Evolutionary conservation across 2,797 vertebrate species (phyloP).

Genomic region (Anolis apletophallus): DNA sequence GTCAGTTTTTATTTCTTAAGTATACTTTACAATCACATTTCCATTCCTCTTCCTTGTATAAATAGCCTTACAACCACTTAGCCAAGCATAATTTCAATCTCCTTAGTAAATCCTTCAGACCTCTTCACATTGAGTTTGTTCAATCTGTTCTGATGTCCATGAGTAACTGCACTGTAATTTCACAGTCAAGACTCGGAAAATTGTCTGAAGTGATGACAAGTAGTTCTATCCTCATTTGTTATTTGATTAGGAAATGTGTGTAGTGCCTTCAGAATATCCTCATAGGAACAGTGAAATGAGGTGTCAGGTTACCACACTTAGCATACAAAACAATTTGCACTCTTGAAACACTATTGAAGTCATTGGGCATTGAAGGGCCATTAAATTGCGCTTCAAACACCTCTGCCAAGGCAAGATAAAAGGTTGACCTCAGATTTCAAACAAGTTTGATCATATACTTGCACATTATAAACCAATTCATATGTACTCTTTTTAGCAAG

Average conservation of each 20-base stretch:
- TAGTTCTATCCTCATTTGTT: constrained; percentile 4
- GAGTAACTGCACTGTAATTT: constrained; percentile 1
- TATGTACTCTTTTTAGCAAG: neutral
- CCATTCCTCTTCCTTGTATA: constrained; percentile 5
- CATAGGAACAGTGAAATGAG: constrained; percentile 3
- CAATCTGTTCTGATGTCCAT: constrained; percentile 10
- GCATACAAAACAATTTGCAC: constrained; percentile 11
- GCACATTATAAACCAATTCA: neutral
- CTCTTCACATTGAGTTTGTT: constrained; percentile 21
- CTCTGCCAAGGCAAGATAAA: neutral
- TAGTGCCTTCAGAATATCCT: neutral
- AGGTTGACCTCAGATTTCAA: neutral
- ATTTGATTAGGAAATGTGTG: constrained; percentile 22
- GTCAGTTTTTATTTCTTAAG: constrained; percentile 13
- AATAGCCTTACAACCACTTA: constrained; percentile 2
- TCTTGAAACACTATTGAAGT: constrained; percentile 19
- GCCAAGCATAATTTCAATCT: constrained; percentile 16
- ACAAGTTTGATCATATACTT: neutral
- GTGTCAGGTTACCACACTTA: constrained; percentile 6
- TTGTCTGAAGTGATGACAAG: constrained; percentile 24
- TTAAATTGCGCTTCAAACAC: constrained; percentile 1
- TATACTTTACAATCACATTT: constrained; percentile 28
- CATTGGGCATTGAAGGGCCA: constrained; percentile 15
- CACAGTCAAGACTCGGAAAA: constrained; percentile 21
- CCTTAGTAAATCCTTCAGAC: constrained; percentile 2